These are phyloP conservation scores for Pachypanchax playfairii DNA, from an alignment of 2,113 vertebrate genomes.

Conservation along the genomic window DNA sequence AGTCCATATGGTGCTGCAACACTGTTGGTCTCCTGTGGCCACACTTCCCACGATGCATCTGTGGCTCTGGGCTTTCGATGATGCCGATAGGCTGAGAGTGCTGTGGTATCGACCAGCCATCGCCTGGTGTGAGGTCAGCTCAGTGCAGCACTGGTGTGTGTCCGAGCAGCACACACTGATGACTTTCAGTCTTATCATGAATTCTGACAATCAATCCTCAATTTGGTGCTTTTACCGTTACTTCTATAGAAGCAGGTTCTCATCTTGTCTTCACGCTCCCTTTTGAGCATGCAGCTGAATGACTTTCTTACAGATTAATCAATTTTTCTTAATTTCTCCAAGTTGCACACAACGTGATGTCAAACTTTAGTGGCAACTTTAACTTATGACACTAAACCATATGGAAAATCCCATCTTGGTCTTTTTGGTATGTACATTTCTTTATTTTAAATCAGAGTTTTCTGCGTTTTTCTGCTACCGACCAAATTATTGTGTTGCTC, in stretches of 20 bases:
- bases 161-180: slow-evolving; percentile 63
- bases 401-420: slow-evolving; percentile 19
- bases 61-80: slow-evolving; percentile 65
- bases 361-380: slow-evolving; percentile 10
- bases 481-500: slow-evolving; percentile 29
- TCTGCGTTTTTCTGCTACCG: slow-evolving; percentile 2
- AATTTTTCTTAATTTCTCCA: slow-evolving; percentile 22
- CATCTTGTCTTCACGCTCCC: slow-evolving; percentile 17
- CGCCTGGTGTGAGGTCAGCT: slow-evolving; percentile 71
- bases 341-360: slow-evolving; percentile 8
- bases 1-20: slow-evolving; percentile 81
- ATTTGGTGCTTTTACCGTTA: slow-evolving; percentile 44
- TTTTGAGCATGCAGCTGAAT: neutral
- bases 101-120: slow-evolving; percentile 72
- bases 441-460: slow-evolving; percentile 2
- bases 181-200: slow-evolving; percentile 56
- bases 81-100: slow-evolving; percentile 74
- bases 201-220: slow-evolving; percentile 53
- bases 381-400: too few relatives aligned
- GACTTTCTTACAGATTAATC: slow-evolving; percentile 35
- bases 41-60: slow-evolving; percentile 83
- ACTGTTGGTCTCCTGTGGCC: slow-evolving; percentile 81
- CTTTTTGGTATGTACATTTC: neutral
- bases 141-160: slow-evolving; percentile 64
- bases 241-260: slow-evolving; percentile 8